These are phyloP conservation scores for Calcarius lapponicus DNA, from an alignment of 2,797 vertebrate genomes.

Conservation along the genomic window DNA sequence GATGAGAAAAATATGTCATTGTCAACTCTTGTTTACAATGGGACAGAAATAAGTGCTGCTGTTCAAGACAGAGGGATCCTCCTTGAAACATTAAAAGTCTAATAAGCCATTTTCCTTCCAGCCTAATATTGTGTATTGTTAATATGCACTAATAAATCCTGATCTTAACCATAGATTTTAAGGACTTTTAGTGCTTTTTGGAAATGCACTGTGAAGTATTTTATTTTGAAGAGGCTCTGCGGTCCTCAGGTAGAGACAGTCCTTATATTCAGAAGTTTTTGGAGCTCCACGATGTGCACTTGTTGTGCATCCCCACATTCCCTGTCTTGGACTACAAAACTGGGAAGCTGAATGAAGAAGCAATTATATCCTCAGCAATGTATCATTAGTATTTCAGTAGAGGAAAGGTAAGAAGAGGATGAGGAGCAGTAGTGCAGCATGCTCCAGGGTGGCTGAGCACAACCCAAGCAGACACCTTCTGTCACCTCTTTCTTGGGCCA, in stretches of 20 bases:
- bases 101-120: background rate
- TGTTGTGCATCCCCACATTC: background rate
- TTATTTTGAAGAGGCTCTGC: background rate
- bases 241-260: background rate
- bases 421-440: background rate
- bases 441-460: background rate
- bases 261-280: background rate
- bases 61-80: background rate
- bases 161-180: background rate
- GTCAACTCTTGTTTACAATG: background rate
- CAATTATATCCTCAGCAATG: background rate
- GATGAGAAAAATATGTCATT: background rate
- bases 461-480: background rate
- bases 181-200: background rate
- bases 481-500: background rate
- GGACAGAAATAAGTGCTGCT: background rate
- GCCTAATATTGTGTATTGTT: background rate
- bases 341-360: background rate
- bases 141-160: background rate
- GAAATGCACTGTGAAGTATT: background rate
- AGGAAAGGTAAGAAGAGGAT: background rate
- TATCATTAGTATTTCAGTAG: background rate
- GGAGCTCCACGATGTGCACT: background rate
- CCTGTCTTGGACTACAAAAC: background rate
- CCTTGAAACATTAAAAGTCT: background rate